Percentiles rank a stretch among this genome's conserved stretches.
Conservation (phyloP, 2,113 vertebrate species). For the Bolborhynchus lineola region DNA sequence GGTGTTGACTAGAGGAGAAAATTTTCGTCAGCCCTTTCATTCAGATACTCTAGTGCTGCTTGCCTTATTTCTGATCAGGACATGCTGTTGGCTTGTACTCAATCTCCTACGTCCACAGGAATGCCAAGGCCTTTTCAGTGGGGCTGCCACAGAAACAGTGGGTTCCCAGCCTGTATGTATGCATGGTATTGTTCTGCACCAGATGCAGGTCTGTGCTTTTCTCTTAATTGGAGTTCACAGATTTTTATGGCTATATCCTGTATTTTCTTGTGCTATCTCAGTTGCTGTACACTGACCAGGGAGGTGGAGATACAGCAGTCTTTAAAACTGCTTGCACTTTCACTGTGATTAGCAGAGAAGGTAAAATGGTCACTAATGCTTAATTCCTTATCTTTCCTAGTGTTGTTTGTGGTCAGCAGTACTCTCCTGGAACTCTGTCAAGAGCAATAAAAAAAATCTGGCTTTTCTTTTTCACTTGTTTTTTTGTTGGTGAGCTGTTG, state of each 20-base stretch:
- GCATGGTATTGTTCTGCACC: background rate
- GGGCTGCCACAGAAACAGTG: background rate
- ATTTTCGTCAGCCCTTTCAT: background rate
- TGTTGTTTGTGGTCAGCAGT: background rate
- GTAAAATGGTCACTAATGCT: fast-evolving
- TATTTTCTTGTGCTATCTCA: background rate
- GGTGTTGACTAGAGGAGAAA: background rate
- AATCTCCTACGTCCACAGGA: background rate
- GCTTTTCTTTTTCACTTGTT: background rate
- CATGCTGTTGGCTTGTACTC: background rate
- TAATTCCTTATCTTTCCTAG: background rate
- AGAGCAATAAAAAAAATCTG: background rate
- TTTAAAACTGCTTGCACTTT: background rate
- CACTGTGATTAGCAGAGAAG: background rate
- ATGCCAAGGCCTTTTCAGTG: fast-evolving
- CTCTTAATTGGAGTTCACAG: background rate
- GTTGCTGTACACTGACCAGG: background rate
- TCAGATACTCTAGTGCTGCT: background rate
- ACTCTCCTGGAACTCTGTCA: background rate
- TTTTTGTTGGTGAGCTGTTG: background rate
- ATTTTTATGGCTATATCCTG: fast-evolving
- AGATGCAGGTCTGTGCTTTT: background rate
- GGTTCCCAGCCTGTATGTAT: background rate
- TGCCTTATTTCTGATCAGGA: background rate
- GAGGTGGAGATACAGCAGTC: background rate